These are phyloP conservation scores for Ctena decussata DNA, from an alignment of 2,888 invertebrate genomes.

Conservation along the genomic window DNA sequence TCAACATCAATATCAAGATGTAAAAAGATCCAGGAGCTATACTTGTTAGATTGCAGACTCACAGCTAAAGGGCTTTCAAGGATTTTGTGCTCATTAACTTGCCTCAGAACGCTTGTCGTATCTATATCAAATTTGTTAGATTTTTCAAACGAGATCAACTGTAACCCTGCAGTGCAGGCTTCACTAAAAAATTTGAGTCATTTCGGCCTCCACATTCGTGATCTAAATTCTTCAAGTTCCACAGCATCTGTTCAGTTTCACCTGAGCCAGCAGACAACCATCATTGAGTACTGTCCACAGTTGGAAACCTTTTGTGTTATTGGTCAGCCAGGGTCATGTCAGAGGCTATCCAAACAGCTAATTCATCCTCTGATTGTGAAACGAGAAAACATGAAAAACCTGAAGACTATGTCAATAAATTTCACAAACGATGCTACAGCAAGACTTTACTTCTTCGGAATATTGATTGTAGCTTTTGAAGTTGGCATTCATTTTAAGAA, in stretches of 20 bases:
- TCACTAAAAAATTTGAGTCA: constrained; percentile 74
- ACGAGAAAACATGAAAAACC: constrained; percentile 75
- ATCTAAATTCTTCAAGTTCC: constrained; percentile 71
- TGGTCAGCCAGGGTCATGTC: constrained; percentile 80
- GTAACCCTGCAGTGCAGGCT: constrained; percentile 72
- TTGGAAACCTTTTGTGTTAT: constrained; percentile 82
- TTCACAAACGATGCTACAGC: constrained; percentile 84
- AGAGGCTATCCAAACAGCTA: constrained; percentile 80
- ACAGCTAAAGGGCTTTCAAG: constrained; percentile 78
- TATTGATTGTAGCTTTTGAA: constrained; percentile 80
- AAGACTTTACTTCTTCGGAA: constrained; percentile 84
- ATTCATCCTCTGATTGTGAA: constrained; percentile 82
- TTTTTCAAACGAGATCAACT: constrained; percentile 79
- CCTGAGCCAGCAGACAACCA: constrained; percentile 76
- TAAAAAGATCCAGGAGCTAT: constrained; percentile 76
- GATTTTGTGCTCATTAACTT: constrained; percentile 74
- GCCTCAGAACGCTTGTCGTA: constrained; percentile 78
- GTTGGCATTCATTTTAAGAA: constrained; percentile 56
- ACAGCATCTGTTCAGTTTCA: constrained; percentile 79
- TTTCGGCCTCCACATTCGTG: constrained; percentile 81
- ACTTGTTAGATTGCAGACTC: constrained; percentile 81
- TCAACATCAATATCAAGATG: constrained; percentile 77
- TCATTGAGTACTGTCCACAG: constrained; percentile 82
- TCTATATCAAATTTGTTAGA: constrained; percentile 81
- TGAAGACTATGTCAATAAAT: constrained; percentile 81